Base-by-base conservation (phyloP, 1,140 invertebrate species). In the Hirudo medicinalis region DNA sequence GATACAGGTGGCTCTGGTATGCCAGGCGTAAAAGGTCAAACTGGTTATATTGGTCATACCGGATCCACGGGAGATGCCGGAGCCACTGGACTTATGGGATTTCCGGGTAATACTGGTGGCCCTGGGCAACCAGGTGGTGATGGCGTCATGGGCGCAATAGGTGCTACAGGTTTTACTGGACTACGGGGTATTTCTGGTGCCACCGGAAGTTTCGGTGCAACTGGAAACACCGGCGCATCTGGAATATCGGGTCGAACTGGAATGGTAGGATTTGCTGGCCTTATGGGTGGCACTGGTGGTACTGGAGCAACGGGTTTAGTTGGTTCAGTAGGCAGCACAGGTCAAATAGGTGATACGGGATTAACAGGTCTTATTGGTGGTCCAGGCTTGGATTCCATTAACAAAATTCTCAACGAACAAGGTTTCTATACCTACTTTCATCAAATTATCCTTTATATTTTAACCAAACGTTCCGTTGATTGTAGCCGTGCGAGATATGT, bases 161-260 rank as follows among this genome's bases (percentile, higher is more conserved):
- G 72, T 15, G 20, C 25, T 54, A 53, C 40, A 17, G 72, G 72
- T 22, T n/a, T 19, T 20, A 54, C n/a, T 71, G 72, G 72, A 32
- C 25, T 6, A 27, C 27, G 17, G 27, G 72, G 72, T 54, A 40
- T 20, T 36, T 70, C 68, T 36, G 72, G 72, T 32, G 17, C 54
- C 13, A 70, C 72, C 3, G 72, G 72, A 27, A 43, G 22, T 49
- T 60, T 0, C 36, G 72, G 72, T 32, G 4, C 29, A 29, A 73
- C 68, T 19, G 72, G 72, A 32, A 20, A 29, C 36, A 73, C 67
- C 29, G 57, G 57, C 15, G 57, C 57, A 11, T 25, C 57, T 63
- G 57, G 57, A 22, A 22, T 4, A 11, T 32, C 57, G 29, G 57
- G 57, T 32, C 3, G 20, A 63, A 63, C 57, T 19, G 57, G 57